phyloP scores from a whole-genome alignment of 2,888 invertebrate genomes.

The Sphinx pinastri region DNA sequence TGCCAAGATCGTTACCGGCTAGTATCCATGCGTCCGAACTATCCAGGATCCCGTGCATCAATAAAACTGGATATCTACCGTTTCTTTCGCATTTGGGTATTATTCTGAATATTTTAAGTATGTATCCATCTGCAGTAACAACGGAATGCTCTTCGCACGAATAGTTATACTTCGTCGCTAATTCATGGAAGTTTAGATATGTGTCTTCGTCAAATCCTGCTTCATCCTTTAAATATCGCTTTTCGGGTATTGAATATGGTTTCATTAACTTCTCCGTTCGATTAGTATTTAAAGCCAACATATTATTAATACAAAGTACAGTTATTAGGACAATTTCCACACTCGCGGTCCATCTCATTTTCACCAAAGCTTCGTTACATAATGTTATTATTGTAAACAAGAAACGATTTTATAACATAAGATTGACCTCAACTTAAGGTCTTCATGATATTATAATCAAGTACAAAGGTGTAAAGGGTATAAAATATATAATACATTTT shows the following conservation, averaged over 20 bases:
- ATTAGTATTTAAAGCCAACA: conserved; percentile 35
- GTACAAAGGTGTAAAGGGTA: conserved; percentile 29
- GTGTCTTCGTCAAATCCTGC: conserved; percentile 67
- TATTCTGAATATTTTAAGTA: conserved; percentile 60
- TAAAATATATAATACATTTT: conserved; percentile 13
- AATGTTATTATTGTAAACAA: conserved; percentile 60
- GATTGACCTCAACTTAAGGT: conserved; percentile 69
- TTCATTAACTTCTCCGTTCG: conserved; percentile 44
- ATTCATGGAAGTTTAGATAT: conserved; percentile 66
- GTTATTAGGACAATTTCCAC: conserved; percentile 37
- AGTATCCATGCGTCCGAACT: conserved; percentile 63
- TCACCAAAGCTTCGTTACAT: conserved; percentile 52
- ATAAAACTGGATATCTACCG: conserved; percentile 53
- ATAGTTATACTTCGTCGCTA: conserved; percentile 60
- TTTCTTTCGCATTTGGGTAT: conserved; percentile 51
- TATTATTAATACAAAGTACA: conserved; percentile 32
- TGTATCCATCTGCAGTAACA: conserved; percentile 66
- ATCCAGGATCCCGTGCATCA: conserved; percentile 64
- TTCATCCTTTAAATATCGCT: conserved; percentile 56
- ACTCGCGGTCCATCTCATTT: conserved; percentile 46
- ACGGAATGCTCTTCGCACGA: conserved; percentile 56
- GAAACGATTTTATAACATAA: conserved; percentile 69
- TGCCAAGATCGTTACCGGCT: conserved; percentile 52
- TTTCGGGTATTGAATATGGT: conserved; percentile 58
- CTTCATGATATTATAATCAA: conserved; percentile 46